Evolutionary conservation across 1,140 invertebrate species (phyloP).

Genomic region (Zaprionus tsacasi): DNA sequence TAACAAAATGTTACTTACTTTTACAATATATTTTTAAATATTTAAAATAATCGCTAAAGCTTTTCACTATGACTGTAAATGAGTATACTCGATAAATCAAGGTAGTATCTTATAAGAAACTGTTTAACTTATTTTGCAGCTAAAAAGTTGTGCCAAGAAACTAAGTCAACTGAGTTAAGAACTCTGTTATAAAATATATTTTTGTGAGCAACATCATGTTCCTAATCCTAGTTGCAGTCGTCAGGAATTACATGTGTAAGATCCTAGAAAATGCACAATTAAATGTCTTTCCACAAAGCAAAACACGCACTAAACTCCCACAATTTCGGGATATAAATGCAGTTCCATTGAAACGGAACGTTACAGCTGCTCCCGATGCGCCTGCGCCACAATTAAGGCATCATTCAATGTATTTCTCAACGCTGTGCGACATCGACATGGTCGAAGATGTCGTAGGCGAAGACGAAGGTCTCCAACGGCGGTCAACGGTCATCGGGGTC

Average conservation of each 20-base stretch:
- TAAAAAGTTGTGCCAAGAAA: too few relatives aligned
- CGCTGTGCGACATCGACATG: conserved; percentile 24
- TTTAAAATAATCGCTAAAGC: too few relatives aligned
- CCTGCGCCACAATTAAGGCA: conserved; percentile 71
- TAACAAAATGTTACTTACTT: too few relatives aligned
- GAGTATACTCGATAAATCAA: too few relatives aligned
- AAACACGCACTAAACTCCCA: conserved; percentile 67
- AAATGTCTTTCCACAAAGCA: conserved; percentile 19
- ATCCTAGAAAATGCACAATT: conserved; percentile 7
- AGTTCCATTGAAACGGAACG: conserved; percentile 55
- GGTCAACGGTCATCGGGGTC: conserved; percentile 39
- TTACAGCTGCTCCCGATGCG: conserved; percentile 60
- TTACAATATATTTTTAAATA: too few relatives aligned
- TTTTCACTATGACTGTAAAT: too few relatives aligned
- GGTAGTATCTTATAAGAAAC: too few relatives aligned
- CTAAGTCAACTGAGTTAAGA: neutral
- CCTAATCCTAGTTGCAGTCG: neutral
- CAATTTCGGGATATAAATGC: conserved; percentile 42
- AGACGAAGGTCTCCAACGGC: neutral
- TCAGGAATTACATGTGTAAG: conserved; percentile 53
- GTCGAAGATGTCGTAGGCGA: neutral
- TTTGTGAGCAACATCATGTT: neutral
- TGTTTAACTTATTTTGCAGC: too few relatives aligned
- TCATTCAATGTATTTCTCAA: conserved; percentile 67
- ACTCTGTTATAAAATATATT: neutral